Conservation (phyloP, 1,140 invertebrate genomes). For the Hypsibius dujardini region DNA sequence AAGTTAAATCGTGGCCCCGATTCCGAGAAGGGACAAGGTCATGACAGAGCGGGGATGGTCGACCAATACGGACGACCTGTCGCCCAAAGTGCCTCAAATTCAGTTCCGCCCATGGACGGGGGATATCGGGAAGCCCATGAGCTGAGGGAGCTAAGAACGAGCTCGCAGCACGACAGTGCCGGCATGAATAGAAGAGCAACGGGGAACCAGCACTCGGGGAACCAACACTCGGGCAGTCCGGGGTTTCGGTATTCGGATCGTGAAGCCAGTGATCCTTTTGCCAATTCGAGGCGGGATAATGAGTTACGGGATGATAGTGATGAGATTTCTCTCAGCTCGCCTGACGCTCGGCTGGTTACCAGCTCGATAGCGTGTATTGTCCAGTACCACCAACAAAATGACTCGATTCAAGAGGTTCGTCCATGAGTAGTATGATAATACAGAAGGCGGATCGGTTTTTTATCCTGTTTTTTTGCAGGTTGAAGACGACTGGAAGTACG, state of each 20-base stretch:
- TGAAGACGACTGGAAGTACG: constrained; percentile 97
- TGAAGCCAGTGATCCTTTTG: no score
- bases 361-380: constrained; percentile 11
- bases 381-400: constrained; percentile 11
- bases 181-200: no score
- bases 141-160: not conserved
- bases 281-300: no score
- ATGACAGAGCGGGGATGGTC: not conserved
- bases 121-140: not conserved
- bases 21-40: not conserved
- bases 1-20: not conserved
- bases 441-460: not conserved
- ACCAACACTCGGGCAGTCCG: no score
- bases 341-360: not conserved
- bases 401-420: constrained; percentile 10
- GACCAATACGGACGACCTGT: not conserved
- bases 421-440: no score
- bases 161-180: constrained; percentile 2
- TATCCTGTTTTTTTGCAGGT: constrained; percentile 47
- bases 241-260: no score
- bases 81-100: not conserved
- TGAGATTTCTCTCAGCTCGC: not conserved
- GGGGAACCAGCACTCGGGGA: no score
- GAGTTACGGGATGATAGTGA: not conserved
- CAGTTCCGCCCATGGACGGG: not conserved